A percentile compares a stretch with the other conserved stretches of the same genome.
These are phyloP conservation scores for Parauchenoglanis punctatus DNA, from an alignment of 2,797 vertebrate genomes.

Conservation along the genomic window DNA sequence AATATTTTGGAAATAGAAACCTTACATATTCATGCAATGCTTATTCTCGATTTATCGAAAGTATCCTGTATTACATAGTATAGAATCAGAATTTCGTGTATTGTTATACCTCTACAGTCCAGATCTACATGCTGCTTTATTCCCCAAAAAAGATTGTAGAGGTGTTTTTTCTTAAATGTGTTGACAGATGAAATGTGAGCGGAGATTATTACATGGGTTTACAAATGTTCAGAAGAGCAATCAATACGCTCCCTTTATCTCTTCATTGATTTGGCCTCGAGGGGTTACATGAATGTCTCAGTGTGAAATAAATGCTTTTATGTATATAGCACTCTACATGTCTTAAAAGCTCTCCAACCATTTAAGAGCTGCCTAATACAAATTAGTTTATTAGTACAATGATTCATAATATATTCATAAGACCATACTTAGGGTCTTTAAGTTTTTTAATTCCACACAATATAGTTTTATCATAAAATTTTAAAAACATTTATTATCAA, in stretches of 20 bases:
- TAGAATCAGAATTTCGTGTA: neutral
- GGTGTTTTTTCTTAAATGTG: neutral
- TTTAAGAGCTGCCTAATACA: neutral
- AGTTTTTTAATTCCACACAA: neutral
- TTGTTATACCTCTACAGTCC: neutral
- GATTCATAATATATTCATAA: slow-evolving; percentile 16
- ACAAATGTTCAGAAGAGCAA: slow-evolving; percentile 2
- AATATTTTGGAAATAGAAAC: neutral
- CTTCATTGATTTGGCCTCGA: slow-evolving; percentile 53
- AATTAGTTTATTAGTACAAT: neutral
- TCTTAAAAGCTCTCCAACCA: slow-evolving; percentile 6
- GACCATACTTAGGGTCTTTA: neutral
- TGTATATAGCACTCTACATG: neutral
- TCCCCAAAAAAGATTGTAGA: neutral
- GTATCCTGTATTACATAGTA: neutral
- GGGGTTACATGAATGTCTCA: slow-evolving; percentile 18
- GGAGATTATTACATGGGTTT: slow-evolving; percentile 18
- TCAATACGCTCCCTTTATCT: slow-evolving; percentile 53
- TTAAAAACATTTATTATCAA: slow-evolving; percentile 2
- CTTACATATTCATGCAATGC: neutral
- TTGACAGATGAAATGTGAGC: slow-evolving; percentile 26
- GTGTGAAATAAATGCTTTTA: slow-evolving; percentile 20
- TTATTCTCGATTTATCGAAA: neutral
- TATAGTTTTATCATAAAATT: neutral
- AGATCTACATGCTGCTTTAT: neutral